phyloP scores from a whole-genome alignment of 2,113 vertebrate species.

The Pteruthius melanotis region DNA sequence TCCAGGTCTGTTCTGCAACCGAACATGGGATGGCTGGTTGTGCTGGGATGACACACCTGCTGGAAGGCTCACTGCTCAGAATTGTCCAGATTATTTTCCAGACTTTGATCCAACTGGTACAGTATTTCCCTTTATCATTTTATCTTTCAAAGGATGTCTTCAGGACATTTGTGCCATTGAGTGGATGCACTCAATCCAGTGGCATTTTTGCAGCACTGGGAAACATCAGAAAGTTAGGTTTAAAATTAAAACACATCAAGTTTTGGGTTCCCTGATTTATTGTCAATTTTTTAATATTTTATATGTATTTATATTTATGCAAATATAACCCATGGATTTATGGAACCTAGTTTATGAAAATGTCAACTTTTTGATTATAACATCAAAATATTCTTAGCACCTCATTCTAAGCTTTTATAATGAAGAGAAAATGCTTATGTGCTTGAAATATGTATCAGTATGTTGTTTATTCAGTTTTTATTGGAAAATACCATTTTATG shows the following conservation, averaged over 20 bases:
- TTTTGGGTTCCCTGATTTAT: background rate
- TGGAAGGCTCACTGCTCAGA: constrained; percentile 76
- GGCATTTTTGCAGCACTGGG: background rate
- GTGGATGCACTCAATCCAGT: background rate
- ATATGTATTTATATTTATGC: background rate
- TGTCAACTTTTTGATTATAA: background rate
- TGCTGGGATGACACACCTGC: constrained; percentile 92
- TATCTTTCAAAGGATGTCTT: background rate
- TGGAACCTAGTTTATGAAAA: background rate
- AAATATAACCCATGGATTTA: background rate
- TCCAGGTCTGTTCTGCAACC: constrained; percentile 82
- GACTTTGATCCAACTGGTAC: constrained; percentile 94
- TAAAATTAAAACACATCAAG: background rate
- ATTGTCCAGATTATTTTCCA: constrained; percentile 89
- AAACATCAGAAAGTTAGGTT: background rate
- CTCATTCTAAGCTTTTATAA: background rate
- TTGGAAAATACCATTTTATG: background rate
- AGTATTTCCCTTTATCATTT: background rate
- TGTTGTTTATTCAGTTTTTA: background rate
- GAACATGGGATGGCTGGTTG: constrained; percentile 90
- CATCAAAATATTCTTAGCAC: background rate
- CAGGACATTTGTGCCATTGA: background rate
- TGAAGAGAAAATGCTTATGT: background rate
- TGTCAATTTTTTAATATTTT: too few species aligned
- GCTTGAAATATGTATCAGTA: background rate